Base-by-base conservation (phyloP, 2,113 vertebrate species). In the Nestor notabilis region DNA sequence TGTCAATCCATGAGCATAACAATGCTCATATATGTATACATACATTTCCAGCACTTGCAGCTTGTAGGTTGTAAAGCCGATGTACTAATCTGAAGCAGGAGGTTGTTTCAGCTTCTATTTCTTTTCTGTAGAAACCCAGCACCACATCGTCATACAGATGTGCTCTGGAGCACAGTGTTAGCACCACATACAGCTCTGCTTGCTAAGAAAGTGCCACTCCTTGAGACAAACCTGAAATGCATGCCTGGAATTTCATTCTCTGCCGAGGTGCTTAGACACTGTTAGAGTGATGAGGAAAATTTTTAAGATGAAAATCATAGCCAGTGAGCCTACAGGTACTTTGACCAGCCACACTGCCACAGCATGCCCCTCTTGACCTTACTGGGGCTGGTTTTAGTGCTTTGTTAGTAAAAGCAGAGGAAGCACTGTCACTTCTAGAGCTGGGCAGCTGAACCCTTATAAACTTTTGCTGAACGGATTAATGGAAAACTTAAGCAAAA, bases 121-220 rank as follows among this genome's bases (percentile, higher is more conserved):
- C 78, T 58, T 55, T 68, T 56, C 66, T 56, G 33, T 39, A 39
- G 60, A 83, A 85, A 33, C 5, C 9, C 37, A 60, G 49, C 58
- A 72, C 3, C 29, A 16, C 20, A 10, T 4, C 0, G 0, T n/a
- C 56, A 37, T 4, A 37, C 0, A 1, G 56, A 43, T 52, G 43
- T 60, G 14, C 17, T 58, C 49, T 39, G 72, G 31, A 58, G 37
- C 4, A 7, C 46, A 35, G 7, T 7, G 20, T 23, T 35, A 66
- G 31, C 31, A 25, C 19, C 46, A 49, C 1, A 2, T 29, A 58
- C 10, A 75, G 35, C 29, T 82, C 75, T 43, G 23, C 74, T 68
- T 28, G 35, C 13, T 29, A 50, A 64, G 28, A 15, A 61, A 52
- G 44, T 0, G 0, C 27, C 50, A 19, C 11, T 65, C 58, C 68